Base-by-base conservation (phyloP, 1,140 invertebrate genomes). In the Leptinotarsa undecemlineata region DNA sequence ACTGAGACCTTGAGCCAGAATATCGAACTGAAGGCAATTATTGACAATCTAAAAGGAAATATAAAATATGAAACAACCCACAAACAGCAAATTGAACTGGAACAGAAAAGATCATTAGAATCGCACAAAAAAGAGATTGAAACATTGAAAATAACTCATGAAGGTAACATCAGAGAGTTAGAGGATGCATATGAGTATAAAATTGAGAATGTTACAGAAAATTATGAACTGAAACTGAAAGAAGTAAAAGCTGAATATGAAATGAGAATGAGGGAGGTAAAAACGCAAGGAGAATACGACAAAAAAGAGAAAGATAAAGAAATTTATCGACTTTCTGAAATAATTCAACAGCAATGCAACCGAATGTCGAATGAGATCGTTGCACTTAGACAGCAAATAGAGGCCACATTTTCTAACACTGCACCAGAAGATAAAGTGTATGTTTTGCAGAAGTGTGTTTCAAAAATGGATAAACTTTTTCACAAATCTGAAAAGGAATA, bases 391-490 rank as follows among this genome's bases (percentile, higher is more conserved):
- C 71, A 33, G 14, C 74, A 76, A 74, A 72, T 80, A 15, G 71
- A 76, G 60, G 66, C 15, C 2, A 23, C 60, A 20, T 48, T 48
- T 19, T 20, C 69, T 0, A 48, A 11, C 19, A 68, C 64, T 6
- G 62, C 8, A 11, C 48, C 48, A 42, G 76, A 78, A 4, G 76
- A 78, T 60, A 76, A 78, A 67, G 48, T 80, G 14, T 20, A 63
- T 26, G 61, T 78, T 57, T 68, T 80, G 3, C 76, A 76, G 60
- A 77, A 78, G 70, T 80, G 77, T 42, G 74, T 80, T 15, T 77
- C 79, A 15, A 80, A 78, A 72, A 80, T 80, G 77, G 77, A 80
- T 42, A 78, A 75, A 69, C 60, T 76, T 6, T 80, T 76, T 47
- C 76, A 77, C 61, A 77, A 72, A 57, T 76, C 77, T 2, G 77